Conservation (phyloP, 2,888 invertebrate genomes). For the Eurytoma adleriae region DNA sequence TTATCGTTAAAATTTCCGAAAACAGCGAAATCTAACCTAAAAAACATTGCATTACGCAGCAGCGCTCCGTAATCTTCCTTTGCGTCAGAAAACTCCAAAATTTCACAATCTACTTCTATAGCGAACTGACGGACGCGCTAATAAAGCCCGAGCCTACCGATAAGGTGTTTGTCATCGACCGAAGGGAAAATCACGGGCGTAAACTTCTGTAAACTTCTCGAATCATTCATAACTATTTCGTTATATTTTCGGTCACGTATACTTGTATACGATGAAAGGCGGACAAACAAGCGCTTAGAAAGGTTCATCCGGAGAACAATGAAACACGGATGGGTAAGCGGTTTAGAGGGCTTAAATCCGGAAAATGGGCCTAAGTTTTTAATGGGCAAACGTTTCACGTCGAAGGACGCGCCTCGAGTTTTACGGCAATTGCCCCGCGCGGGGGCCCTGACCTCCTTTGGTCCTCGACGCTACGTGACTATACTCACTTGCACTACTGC, state of each 20-base stretch:
- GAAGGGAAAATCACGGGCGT: not conserved
- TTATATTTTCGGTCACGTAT: no score
- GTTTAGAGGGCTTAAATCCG: not conserved
- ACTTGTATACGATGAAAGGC: no score
- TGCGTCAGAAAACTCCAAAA: constrained; percentile 24
- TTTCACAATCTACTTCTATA: constrained; percentile 35
- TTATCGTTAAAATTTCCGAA: no score
- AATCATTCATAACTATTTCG: not conserved
- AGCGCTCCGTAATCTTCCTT: not conserved
- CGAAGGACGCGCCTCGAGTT: constrained; percentile 1
- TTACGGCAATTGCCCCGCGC: not conserved
- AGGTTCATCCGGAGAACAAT: not conserved
- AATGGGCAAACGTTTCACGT: not conserved
- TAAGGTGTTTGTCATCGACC: not conserved
- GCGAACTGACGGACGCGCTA: constrained; percentile 13
- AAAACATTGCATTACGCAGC: constrained; percentile 8
- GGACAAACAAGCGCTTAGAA: no score
- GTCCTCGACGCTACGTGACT: not conserved
- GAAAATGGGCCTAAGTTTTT: not conserved
- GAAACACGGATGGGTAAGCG: not conserved
- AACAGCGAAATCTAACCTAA: no score
- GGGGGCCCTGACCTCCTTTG: not conserved
- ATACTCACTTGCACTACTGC: not conserved
- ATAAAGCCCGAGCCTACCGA: not conserved
- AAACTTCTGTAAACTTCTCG: not conserved